phyloP scores from a whole-genome alignment of 2,113 vertebrate genomes.

The Oryctolagus cuniculus region mOryCun1.1 NC_091439.1:35796001-35796500 shows the following conservation, averaged over 20 bases:
- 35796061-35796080: too few relatives aligned
- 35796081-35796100: too few relatives aligned
- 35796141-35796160: background rate
- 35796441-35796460: background rate
- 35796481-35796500: conserved; percentile 1
- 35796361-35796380: background rate
- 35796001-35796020: too few relatives aligned
- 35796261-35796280: conserved; percentile 3
- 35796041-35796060: too few relatives aligned
- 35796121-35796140: too few relatives aligned
- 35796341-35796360: background rate
- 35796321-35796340: background rate
- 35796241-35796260: background rate
- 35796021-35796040: too few relatives aligned
- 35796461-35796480: conserved; percentile 30
- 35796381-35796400: background rate
- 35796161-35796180: conserved; percentile 3
- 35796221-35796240: background rate
- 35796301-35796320: background rate
- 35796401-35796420: background rate
- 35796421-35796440: background rate
- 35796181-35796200: conserved; percentile 23
- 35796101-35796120: too few relatives aligned
- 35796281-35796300: background rate
- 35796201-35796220: background rate